Percentiles rank a stretch among this genome's conserved stretches.
phyloP scores from a whole-genome alignment of 2,888 invertebrate genomes.

The Eupsilia transversa region DNA sequence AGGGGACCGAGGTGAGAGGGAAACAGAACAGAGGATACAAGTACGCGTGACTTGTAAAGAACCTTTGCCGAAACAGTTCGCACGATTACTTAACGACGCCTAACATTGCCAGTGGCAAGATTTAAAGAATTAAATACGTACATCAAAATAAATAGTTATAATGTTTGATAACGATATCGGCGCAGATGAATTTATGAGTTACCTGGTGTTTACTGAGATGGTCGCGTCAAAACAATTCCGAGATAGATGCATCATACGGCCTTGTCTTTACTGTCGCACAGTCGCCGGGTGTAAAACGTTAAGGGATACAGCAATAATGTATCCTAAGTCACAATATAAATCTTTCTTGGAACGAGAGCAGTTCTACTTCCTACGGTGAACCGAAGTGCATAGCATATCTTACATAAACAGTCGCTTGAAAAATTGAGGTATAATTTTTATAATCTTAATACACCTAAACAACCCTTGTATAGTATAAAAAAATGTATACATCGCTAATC shows the following conservation, averaged over 20 bases:
- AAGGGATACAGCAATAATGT: not conserved
- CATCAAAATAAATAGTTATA: not conserved
- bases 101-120: not conserved
- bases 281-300: not conserved
- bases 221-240: not conserved
- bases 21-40: not conserved
- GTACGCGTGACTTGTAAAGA: not conserved
- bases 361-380: conserved; percentile 62
- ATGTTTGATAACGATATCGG: not conserved
- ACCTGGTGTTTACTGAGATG: not conserved
- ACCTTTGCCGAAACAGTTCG: not conserved
- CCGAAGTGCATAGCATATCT: conserved; percentile 74
- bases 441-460: conserved; percentile 80
- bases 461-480: conserved; percentile 77
- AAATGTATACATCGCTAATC: conserved; percentile 76
- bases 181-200: not conserved
- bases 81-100: not conserved
- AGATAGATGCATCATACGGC: not conserved
- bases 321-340: not conserved
- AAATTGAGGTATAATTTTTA: conserved; percentile 82
- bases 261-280: not conserved
- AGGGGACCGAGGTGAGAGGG: not conserved
- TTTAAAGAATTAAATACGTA: not conserved
- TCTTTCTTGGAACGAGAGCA: conserved; percentile 40
- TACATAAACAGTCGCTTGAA: conserved; percentile 80